Evolutionary conservation across 53 echinoderm and acorn worm genomes (phyloP), one percentile per base, ranked within the genome.

Genomic region (Luidia sarsii): DNA sequence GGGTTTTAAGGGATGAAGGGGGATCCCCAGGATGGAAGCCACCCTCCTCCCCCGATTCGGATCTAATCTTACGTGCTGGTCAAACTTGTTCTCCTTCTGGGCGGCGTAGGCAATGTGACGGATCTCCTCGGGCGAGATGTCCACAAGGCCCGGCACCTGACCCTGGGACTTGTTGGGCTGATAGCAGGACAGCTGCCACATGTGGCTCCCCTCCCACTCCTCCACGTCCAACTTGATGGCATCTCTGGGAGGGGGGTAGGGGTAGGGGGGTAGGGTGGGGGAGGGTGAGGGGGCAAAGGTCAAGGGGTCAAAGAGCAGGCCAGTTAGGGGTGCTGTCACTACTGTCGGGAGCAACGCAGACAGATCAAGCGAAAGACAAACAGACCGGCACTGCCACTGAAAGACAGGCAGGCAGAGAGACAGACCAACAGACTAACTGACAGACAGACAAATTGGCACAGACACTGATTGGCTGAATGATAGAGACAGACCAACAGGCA

Each of bases 41-140:
- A n/a, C n/a, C n/a, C n/a, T n/a, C n/a, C n/a, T n/a, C n/a, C n/a
- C n/a, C n/a, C n/a, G n/a, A n/a, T n/a, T n/a, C n/a, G n/a, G n/a
- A n/a, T n/a, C n/a, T n/a, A n/a, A n/a, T n/a, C 94, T 94, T 81
- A 96, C 97, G 53, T 91, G 89, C 65, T 89, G 88, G 5, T 93
- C 91, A 80, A 94, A 97, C 50, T 88, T 90, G 24, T 90, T 90
- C 25, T 89, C 80, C 65, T 94, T 94, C 32, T 80, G 86, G 29
- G 94, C 91, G 0, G 51, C 29, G 75, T 97, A 94, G 0, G 94
- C 88, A 36, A 80, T 52, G 33, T 64, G 65, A 21, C 91, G 57
- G 38, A 97, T 43, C 45, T 97, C 97, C 23, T 97, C 94, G 10
- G 80, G 94, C 0, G 94, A 94, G 30, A 94, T 69, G 71, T 97